Percentiles rank a stretch among this genome's conserved stretches.
Evolutionary conservation across 2,797 vertebrate genomes (phyloP).

Genomic region (Glossophaga mutica): DNA sequence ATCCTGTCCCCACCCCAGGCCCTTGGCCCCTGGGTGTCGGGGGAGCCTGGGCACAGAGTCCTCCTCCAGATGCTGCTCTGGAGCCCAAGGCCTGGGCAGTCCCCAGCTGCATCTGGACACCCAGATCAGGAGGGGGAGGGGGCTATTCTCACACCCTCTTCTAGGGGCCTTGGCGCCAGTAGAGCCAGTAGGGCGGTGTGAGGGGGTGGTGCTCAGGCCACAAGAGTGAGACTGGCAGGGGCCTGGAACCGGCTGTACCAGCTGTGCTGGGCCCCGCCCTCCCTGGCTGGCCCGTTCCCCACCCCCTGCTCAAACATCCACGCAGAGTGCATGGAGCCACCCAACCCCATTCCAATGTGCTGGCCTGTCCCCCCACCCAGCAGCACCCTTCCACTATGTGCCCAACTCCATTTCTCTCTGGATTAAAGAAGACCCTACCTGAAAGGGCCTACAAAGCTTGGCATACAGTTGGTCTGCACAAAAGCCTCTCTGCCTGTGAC

Average conservation of each 20-base stretch:
- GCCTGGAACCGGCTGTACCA: conserved; percentile 72
- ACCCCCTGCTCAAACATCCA: background rate
- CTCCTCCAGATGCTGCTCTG: background rate
- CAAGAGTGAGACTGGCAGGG: conserved; percentile 71
- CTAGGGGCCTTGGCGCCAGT: conserved; percentile 65
- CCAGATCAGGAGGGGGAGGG: background rate
- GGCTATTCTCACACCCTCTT: conserved; percentile 37
- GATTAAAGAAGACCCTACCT: background rate
- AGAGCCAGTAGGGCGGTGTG: conserved; percentile 67
- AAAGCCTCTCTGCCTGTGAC: background rate
- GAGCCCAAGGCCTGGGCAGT: conserved; percentile 8
- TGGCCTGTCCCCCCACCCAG: background rate
- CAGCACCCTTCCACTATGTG: background rate
- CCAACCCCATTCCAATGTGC: background rate
- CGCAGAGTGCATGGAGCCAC: background rate
- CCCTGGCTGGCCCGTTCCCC: background rate
- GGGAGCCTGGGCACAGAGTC: background rate
- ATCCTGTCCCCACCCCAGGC: background rate
- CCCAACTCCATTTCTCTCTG: background rate
- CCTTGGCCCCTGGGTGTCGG: background rate
- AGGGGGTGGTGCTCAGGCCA: conserved; percentile 73
- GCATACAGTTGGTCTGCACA: background rate
- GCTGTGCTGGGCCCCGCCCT: conserved; percentile 57
- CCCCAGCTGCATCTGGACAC: background rate
- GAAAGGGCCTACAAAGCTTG: background rate